These are phyloP conservation scores for Magallana gigas DNA, from an alignment of 1,140 invertebrate genomes.

Conservation along the genomic window DNA sequence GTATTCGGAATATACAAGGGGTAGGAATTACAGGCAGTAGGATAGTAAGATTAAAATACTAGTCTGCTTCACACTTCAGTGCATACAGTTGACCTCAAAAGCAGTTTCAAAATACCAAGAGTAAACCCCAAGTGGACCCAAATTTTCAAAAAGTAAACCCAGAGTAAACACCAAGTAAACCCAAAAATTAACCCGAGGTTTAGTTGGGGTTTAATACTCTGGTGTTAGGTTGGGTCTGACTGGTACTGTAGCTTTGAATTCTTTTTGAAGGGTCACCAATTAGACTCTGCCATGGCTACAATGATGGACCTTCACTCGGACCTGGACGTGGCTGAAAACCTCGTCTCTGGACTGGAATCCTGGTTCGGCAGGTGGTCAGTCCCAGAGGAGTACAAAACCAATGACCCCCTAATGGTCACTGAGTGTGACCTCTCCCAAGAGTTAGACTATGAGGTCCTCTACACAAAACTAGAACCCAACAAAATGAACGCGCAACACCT, in stretches of 20 bases:
- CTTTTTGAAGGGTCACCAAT: constrained; percentile 56
- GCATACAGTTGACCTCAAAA: no score
- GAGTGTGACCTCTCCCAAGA: constrained; percentile 58
- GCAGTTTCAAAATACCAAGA: no score
- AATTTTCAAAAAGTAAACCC: no score
- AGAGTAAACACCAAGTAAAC: no score
- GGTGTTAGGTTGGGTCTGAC: no score
- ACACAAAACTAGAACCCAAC: constrained; percentile 52
- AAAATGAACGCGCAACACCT: constrained; percentile 51
- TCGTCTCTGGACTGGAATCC: constrained; percentile 56
- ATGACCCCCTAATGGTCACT: constrained; percentile 52
- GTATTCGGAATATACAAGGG: no score
- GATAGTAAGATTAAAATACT: no score
- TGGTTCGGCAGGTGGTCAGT: constrained; percentile 63
- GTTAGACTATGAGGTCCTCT: constrained; percentile 60
- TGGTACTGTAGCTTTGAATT: neutral
- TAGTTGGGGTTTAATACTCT: no score
- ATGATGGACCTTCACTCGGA: constrained; percentile 64
- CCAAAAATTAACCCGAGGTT: no score
- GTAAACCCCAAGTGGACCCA: no score
- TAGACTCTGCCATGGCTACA: constrained; percentile 52
- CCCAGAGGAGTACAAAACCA: constrained; percentile 46
- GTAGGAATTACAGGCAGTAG: no score
- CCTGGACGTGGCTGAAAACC: constrained; percentile 59
- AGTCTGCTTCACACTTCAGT: no score